Evolutionary conservation across 35 echinoderm and acorn worm species (phyloP), one percentile per base, ranked within the genome.

Genomic region (Stichopus chloronotus): DNA sequence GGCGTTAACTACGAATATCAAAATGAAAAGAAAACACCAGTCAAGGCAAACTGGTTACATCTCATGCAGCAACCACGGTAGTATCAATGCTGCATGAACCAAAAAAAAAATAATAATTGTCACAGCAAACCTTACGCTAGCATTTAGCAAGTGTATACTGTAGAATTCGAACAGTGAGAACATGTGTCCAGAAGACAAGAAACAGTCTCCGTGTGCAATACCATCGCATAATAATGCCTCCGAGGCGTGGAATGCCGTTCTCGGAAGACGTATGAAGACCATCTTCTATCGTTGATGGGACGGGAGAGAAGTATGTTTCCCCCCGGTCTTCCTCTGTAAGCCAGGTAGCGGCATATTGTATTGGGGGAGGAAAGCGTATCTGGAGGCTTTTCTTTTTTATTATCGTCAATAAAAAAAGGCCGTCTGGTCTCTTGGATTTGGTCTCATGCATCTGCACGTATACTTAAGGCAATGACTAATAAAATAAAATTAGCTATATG

Each of bases 151-250:
- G 69, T 74, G 69, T 74, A 43, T 43, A 43, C 30, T 20, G 69
- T 74, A 7, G 22, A 21, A 16, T 74, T 74, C 22, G 6, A 74
- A n/a, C 69, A 74, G 17, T 58, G 4, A 85, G 82, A 85, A 85
- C 82, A 85, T 85, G 57, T 85, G 82, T 59, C 82, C 55, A 59
- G 17, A 85, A 85, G 57, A 25, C 82, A 23, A 8, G 14, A 59
- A 85, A 85, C 82, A 85, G 82, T 58, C 57, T 85, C 19, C 56
- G 6, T 13, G 6, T 58, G 55, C 43, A 23, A 21, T 85, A 21
- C 55, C 82, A 85, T 23, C 57, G 82, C 82, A 85, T 85, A 85
- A 85, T 85, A 58, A 85, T 85, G 82, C 82, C 82, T 85, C 24
- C 5, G 57, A 85, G 82, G 82, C 55, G 13, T 58, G 17, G 17